Base-by-base conservation (phyloP, 2,797 vertebrate species). In the Alexandromys oeconomus region DNA sequence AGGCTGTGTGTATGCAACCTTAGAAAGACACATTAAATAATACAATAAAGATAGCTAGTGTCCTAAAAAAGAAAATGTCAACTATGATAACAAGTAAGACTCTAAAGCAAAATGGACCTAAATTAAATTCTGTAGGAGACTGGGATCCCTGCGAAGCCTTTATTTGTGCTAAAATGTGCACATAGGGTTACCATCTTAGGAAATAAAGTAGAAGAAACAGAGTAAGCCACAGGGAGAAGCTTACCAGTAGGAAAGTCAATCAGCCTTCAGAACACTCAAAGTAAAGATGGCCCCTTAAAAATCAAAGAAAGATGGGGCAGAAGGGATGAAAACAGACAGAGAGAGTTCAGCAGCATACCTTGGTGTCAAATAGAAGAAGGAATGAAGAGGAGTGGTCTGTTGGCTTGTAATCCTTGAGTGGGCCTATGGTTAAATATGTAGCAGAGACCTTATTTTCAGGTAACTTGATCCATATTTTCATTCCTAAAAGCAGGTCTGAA, bases 61-160 rank as follows among this genome's bases (percentile, higher is more conserved):
- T 95, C 43, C 54, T 27, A 69, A 29, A 79, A 93, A 31, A 31
- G 46, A 85, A 92, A 94, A 54, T 89, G 12, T 88, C 40, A 95
- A 48, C 59, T 71, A 6, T 25, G 76, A 14, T 46, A 25, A 65
- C 61, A 71, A 90, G 31, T 29, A 77, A 34, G 6, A 57, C 5
- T 87, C 13, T 59, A 10, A 80, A 13, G 21, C 74, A 31, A 89
- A 37, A 29, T 15, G 4, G 12, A n/a, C 4, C 31, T 88, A 34
- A 84, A 29, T 6, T 87, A 34, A 6, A 89, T 87, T 93, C 12
- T 95, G 6, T 13, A 63, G 40, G 15, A 95, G n/a, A 4, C 11
- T 40, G 9, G 69, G 31, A 65, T 93, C 17, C 11, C 23, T n/a
- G 43, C n/a, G 48, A 92, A 78, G 6, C 15, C 43, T 67, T 34